phyloP scores from a whole-genome alignment of 1,140 invertebrate genomes.

The Bombyx mori region ASM3026992v2 NC_085119.1:6766001-6766500 shows the following conservation, averaged over 20 bases:
- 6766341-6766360: conserved; percentile 55
- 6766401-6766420: conserved; percentile 95
- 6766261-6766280: conserved; percentile 86
- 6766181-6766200: conserved; percentile 83
- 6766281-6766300: conserved; percentile 83
- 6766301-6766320: conserved; percentile 67
- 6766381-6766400: conserved; percentile 91
- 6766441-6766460: conserved; percentile 71
- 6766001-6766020: conserved; percentile 89
- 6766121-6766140: conserved; percentile 85
- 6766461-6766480: conserved; percentile 75
- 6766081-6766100: conserved; percentile 71
- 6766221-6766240: conserved; percentile 86
- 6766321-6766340: conserved; percentile 39
- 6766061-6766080: conserved; percentile 66
- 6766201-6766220: conserved; percentile 85
- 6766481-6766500: conserved; percentile 74
- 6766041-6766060: conserved; percentile 50
- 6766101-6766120: conserved; percentile 87
- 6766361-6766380: conserved; percentile 69
- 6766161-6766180: conserved; percentile 84
- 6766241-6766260: conserved; percentile 92
- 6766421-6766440: conserved; percentile 88
- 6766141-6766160: conserved; percentile 84
- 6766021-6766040: conserved; percentile 82